Evolutionary conservation across 2,113 vertebrate species (phyloP), one percentile per base, ranked within the genome.

Genomic region (Poeciliopsis prolifica): DNA sequence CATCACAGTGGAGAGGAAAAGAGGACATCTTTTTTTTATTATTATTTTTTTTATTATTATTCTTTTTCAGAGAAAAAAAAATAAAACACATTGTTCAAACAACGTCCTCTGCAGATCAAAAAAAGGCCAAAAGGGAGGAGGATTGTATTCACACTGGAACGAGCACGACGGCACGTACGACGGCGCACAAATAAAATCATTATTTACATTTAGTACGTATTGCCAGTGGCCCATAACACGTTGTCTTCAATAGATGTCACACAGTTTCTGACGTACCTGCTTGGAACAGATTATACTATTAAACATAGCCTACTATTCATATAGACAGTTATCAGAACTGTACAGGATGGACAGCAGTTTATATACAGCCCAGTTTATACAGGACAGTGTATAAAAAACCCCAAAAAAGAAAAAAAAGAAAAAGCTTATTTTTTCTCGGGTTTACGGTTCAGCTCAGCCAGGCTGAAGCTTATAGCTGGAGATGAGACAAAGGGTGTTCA

Each of bases 121-220:
- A 28, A 85, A 70, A 86, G 65, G 78, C 60, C 66, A 72, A 65
- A 72, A 37, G 35, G 71, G 74, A 86, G 83, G 78, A 73, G 72
- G 88, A 91, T 91, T 90, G 87, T 87, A 85, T 91, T 88, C 86
- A 91, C 90, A 91, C 83, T 65, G 87, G 84, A 91, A 91, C 86
- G 66, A 92, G 90, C 92, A 93, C 93, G 92, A 89, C 30, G 85
- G 51, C 83, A 92, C 35, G 86, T 86, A 89, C 87, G 82, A 86
- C 86, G 78, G 85, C 61, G 86, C 92, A 89, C 89, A 91, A 91
- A 92, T 87, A 72, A 90, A 94, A 90, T 77, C 67, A 31, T 37
- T 95, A 94, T 94, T 93, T 95, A 94, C 92, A 94, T 44, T 70
- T 78, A 88, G 73, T 88, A 89, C 86, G 91, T 93, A 91, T 93